Evolutionary conservation across 64 coral and sea anemone species (phyloP), one percentile per base, ranked within the genome.

Genomic region (Orbicella faveolata): DNA sequence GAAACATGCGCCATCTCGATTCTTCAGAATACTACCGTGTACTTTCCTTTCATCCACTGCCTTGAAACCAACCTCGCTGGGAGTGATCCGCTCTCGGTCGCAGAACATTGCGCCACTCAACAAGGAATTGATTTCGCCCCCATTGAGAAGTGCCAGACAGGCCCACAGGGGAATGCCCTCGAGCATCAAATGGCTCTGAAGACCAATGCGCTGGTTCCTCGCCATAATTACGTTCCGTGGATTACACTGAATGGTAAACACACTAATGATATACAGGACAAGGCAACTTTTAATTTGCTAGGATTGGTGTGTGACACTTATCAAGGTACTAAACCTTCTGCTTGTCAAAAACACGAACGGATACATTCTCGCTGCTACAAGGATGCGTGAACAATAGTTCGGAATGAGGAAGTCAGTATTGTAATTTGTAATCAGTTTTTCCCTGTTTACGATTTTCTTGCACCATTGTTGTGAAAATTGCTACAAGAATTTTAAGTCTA

Each of bases 11-110:
- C 94, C 6, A 92, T 96, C 51, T 82, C 84, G 1, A 82, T 89
- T 63, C 75, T 92, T 23, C 65, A 82, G 26, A 92, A 96, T 52
- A 36, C 34, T 0, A 69, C 89, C 8, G 62, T 16, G 2, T 96
- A 89, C 77, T 86, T 96, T 15, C 94, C 93, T 26, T 95, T 95
- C 61, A 95, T 95, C 63, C 89, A 95, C 76, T 95, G 93, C 61
- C 20, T 95, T 59, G 93, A 95, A 37, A 21, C 61, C 37, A 81
- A 52, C 57, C 67, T 87, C 33, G 72, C 59, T 12, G 20, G 21
- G 18, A 23, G 14, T 36, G 14, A 86, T 25, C 93, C 93, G 23
- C 20, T 75, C 18, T 51, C 75, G 21, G 48, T 48, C 18, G 93
- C 89, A 36, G 19, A 65, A 17, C n/a, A 55, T 21, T 95, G 93